phyloP scores from a whole-genome alignment of 2,797 vertebrate species.

The Steatocranus sp. region DNA sequence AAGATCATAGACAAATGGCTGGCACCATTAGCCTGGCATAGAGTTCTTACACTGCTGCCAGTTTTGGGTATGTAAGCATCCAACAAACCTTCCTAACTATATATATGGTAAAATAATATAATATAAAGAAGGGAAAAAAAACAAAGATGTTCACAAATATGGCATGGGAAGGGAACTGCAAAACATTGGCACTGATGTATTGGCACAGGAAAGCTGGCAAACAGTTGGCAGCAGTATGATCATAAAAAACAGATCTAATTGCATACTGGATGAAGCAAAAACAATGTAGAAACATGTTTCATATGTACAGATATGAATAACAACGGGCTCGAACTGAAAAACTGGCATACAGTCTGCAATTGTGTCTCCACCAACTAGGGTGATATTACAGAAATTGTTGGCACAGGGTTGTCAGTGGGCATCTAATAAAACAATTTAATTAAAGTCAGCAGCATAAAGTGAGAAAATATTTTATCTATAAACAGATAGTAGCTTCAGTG shows the following conservation, averaged over 20 bases:
- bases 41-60: conserved; percentile 12
- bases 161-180: not conserved
- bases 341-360: not conserved
- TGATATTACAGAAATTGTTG: not conserved
- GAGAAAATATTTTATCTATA: not conserved
- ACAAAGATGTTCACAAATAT: conserved; percentile 8
- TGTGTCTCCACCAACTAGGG: not conserved
- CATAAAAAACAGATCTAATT: conserved; percentile 18
- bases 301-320: not conserved
- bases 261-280: conserved; percentile 8
- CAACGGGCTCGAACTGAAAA: not conserved
- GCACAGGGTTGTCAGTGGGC: not conserved
- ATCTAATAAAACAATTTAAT: conserved; percentile 19
- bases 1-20: conserved; percentile 36
- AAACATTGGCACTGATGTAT: conserved; percentile 9
- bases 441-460: not conserved
- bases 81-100: conserved; percentile 37
- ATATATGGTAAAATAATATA: conserved; percentile 30
- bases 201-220: conserved; percentile 6
- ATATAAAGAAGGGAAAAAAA: conserved; percentile 6
- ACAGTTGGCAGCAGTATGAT: conserved; percentile 9
- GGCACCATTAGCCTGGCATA: conserved; percentile 15
- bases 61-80: not conserved
- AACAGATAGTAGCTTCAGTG: not conserved
- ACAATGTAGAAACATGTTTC: not conserved